A percentile compares a stretch with the other conserved stretches of the same genome.
Evolutionary conservation across 92 coral and sea anemone species (phyloP).

Genomic region (Zoanthus sansibaricus): DNA sequence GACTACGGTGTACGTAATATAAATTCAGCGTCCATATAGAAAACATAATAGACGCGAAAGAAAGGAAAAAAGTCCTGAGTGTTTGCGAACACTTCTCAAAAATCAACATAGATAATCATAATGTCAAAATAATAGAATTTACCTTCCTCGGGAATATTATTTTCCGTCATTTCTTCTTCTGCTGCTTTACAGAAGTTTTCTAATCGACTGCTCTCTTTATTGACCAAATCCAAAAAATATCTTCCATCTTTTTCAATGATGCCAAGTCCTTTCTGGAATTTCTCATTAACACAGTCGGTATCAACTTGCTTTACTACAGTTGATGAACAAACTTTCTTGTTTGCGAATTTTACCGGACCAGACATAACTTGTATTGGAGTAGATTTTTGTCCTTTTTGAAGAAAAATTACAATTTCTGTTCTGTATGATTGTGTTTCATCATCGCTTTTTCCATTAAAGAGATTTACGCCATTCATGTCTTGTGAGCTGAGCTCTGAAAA

Average conservation of each 20-base stretch:
- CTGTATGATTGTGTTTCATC: conserved; percentile 48
- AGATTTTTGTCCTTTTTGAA: conserved; percentile 76
- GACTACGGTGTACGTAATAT: background rate
- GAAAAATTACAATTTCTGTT: conserved; percentile 83
- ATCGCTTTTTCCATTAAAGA: conserved; percentile 69
- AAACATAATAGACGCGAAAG: background rate
- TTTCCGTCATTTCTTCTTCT: conserved; percentile 82
- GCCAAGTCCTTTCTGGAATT: conserved; percentile 77
- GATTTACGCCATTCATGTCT: conserved; percentile 60
- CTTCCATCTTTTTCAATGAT: conserved; percentile 84
- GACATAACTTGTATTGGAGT: conserved; percentile 79
- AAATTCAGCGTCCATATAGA: background rate
- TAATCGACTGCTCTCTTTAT: conserved; percentile 81
- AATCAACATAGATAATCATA: conserved; percentile 9
- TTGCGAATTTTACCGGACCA: conserved; percentile 61
- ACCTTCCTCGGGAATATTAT: conserved; percentile 87
- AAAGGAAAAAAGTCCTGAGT: background rate
- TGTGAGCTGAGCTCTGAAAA: conserved; percentile 4
- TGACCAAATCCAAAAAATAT: conserved; percentile 80
- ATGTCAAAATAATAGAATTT: conserved; percentile 13
- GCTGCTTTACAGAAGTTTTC: conserved; percentile 68
- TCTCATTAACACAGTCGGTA: conserved; percentile 63
- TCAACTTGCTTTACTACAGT: conserved; percentile 52
- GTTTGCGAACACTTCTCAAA: conserved; percentile 24
- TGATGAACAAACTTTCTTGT: conserved; percentile 76